Conservation (phyloP, 2,888 invertebrate genomes). For the Blera fallax region DNA sequence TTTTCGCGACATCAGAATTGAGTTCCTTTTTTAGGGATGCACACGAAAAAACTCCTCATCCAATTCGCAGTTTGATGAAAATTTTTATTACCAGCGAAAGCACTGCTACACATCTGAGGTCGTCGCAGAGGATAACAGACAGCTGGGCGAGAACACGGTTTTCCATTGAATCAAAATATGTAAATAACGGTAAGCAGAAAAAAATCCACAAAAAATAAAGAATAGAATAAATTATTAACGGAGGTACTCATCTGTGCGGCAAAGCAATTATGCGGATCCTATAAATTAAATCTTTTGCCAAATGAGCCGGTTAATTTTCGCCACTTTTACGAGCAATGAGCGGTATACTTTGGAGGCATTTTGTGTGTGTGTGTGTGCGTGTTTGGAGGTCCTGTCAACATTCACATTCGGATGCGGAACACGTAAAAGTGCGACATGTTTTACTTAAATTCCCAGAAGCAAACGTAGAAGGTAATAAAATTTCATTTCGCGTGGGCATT, state of each 20-base stretch:
- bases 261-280: conserved; percentile 54
- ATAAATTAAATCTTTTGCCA: conserved; percentile 67
- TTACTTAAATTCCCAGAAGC: conserved; percentile 51
- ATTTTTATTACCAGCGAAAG: conserved; percentile 17
- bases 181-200: conserved; percentile 31
- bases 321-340: conserved; percentile 62
- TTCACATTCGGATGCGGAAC: conserved; percentile 45
- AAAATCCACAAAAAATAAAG: conserved; percentile 17
- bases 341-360: neutral
- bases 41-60: neutral
- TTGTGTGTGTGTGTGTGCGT: too few relatives aligned
- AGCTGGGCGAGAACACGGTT: neutral
- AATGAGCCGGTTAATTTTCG: conserved; percentile 69
- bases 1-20: neutral
- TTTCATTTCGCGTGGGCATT: conserved; percentile 63
- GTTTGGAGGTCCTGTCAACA: conserved; percentile 20
- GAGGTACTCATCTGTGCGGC: conserved; percentile 30
- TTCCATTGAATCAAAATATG: conserved; percentile 31
- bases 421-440: conserved; percentile 64
- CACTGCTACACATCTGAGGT: conserved; percentile 17
- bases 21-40: neutral
- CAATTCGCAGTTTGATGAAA: neutral
- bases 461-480: conserved; percentile 61
- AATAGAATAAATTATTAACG: conserved; percentile 46
- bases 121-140: neutral